Evolutionary conservation across 2,797 vertebrate species (phyloP).

Genomic region (Rhadinocentrus ornatus): DNA sequence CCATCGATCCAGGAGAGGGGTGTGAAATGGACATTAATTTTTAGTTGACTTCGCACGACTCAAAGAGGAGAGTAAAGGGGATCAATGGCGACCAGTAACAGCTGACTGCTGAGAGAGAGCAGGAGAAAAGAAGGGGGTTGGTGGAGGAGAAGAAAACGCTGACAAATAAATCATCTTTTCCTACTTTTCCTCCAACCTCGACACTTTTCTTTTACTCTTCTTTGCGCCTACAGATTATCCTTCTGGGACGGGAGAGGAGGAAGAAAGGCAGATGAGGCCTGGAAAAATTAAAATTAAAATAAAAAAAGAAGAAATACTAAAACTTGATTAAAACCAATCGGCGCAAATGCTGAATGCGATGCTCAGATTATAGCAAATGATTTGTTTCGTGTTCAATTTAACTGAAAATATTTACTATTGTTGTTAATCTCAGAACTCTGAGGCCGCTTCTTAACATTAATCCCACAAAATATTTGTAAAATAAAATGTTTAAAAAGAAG

Average conservation of each 20-base stretch:
- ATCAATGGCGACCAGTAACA: constrained; percentile 98
- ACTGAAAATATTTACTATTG: not conserved
- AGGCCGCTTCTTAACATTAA: not conserved
- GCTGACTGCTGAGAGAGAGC: constrained; percentile 89
- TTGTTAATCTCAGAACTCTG: not conserved
- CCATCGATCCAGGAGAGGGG: constrained; percentile 89
- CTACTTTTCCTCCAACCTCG: constrained; percentile 85
- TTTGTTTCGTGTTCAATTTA: not conserved
- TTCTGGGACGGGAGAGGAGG: constrained; percentile 27
- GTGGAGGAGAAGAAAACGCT: constrained; percentile 74
- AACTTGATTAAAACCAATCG: not conserved
- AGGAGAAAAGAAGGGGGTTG: constrained; percentile 46
- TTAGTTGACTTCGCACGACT: constrained; percentile 97
- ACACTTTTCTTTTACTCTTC: constrained; percentile 43
- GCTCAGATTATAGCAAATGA: not conserved
- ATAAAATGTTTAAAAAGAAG: not conserved
- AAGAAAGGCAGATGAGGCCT: constrained; percentile 22
- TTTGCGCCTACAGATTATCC: constrained; percentile 8
- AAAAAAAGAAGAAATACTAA: not conserved
- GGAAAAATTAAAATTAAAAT: not conserved
- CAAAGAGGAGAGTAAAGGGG: constrained; percentile 76
- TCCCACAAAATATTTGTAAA: not conserved
- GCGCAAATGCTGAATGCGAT: not conserved
- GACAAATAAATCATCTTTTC: constrained; percentile 96
- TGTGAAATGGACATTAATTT: constrained; percentile 98